Percentiles rank a stretch among this genome's conserved stretches.
Conservation (phyloP, 2,888 invertebrate species). For the Megalurothrips usitatus region DNA sequence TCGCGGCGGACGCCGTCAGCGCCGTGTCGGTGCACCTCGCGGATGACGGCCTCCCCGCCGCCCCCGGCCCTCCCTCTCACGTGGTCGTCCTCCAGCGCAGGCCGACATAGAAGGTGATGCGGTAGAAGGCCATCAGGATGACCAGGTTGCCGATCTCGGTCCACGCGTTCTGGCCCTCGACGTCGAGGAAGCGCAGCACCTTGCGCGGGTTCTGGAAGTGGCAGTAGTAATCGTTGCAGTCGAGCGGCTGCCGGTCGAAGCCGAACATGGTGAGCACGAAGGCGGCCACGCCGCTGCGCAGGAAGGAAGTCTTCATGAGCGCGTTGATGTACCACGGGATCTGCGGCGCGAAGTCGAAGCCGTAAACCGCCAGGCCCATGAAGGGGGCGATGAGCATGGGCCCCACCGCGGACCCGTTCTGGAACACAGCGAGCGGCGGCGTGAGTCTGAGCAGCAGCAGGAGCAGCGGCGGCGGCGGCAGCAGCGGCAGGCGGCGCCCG, state of each 20-base stretch:
- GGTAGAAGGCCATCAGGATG: constrained; percentile 53
- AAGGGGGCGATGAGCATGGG: constrained; percentile 62
- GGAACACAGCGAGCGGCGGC: constrained; percentile 40
- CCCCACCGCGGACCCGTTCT: constrained; percentile 66
- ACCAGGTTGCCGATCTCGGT: constrained; percentile 54
- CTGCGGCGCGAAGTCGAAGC: constrained; percentile 63
- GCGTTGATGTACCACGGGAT: constrained; percentile 58
- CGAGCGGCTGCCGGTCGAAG: constrained; percentile 53
- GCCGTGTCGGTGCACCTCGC: too few species aligned
- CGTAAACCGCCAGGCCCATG: constrained; percentile 63
- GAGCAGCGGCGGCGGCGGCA: too few species aligned
- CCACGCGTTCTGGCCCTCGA: constrained; percentile 55
- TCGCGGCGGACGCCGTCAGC: too few species aligned
- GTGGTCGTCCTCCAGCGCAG: constrained; percentile 50
- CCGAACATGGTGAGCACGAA: constrained; percentile 61
- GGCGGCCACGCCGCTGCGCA: constrained; percentile 61
- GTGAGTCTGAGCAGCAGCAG: neutral
- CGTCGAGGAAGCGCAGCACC: constrained; percentile 56
- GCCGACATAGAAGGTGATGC: constrained; percentile 55
- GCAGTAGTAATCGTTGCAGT: constrained; percentile 58
- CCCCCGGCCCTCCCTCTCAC: constrained; percentile 26
- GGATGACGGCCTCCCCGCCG: neutral
- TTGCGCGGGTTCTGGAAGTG: constrained; percentile 63
- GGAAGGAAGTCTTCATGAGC: constrained; percentile 61
- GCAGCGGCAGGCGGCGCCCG: neutral